A percentile compares a stretch with the other conserved stretches of the same genome.
Conservation (phyloP, 2,797 vertebrate genomes). For the Falco peregrinus region DNA sequence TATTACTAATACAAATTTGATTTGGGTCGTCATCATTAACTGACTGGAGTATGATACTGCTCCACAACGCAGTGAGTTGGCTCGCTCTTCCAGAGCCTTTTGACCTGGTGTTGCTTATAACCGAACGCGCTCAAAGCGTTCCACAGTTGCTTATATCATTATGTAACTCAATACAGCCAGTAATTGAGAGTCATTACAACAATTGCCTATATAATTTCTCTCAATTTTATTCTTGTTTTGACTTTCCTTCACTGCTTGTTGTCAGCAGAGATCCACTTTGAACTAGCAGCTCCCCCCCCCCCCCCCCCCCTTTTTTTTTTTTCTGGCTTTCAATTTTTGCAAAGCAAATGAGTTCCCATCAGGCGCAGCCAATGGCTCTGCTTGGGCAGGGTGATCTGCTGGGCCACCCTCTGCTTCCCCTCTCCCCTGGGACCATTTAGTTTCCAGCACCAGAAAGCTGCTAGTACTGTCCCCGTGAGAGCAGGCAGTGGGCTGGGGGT, state of each 20-base stretch:
- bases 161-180: neutral
- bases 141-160: neutral
- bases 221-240: neutral
- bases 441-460: neutral
- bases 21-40: neutral
- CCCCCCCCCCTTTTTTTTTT: no score
- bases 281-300: neutral
- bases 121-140: neutral
- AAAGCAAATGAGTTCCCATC: neutral
- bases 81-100: neutral
- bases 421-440: fast-evolving
- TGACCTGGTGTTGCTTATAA: neutral
- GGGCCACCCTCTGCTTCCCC: neutral
- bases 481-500: neutral
- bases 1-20: neutral
- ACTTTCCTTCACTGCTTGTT: neutral
- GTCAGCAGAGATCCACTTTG: neutral
- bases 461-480: neutral
- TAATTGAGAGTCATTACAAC: conserved; percentile 12
- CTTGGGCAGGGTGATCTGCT: neutral
- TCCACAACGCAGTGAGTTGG: fast-evolving
- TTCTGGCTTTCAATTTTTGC: neutral
- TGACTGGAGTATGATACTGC: neutral
- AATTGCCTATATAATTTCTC: neutral
- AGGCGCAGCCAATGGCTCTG: neutral